Percentiles rank a stretch among this genome's conserved stretches.
phyloP scores from a whole-genome alignment of 2,113 vertebrate species.

The Heliornis fulica region DNA sequence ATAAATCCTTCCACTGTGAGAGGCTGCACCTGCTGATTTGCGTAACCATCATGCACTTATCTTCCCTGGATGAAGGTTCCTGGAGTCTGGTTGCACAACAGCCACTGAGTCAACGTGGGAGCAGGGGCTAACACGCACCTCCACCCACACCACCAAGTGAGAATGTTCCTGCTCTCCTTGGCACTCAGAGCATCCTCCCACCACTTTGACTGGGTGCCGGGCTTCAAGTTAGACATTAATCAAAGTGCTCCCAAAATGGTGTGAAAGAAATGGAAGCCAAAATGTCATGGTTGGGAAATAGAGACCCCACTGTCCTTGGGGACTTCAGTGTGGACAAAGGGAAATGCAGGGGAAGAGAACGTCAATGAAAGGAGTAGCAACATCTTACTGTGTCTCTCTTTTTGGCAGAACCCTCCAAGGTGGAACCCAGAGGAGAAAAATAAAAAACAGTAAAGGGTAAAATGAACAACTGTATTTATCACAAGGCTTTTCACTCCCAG shows the following conservation, averaged over 20 bases:
- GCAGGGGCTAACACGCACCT: not conserved
- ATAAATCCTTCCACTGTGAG: not conserved
- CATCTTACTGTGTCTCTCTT: not conserved
- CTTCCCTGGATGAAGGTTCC: not conserved
- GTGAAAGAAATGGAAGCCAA: not conserved
- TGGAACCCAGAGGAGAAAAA: not conserved
- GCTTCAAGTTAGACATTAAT: not conserved
- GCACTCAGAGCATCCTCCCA: not conserved
- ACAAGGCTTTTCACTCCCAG: not conserved
- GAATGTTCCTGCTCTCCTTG: not conserved
- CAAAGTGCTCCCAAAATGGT: not conserved
- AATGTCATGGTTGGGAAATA: not conserved
- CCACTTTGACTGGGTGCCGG: not conserved
- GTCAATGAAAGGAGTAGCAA: not conserved
- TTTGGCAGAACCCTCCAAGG: not conserved
- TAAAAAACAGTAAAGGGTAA: not conserved
- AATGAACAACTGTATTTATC: not conserved
- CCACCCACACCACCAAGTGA: not conserved
- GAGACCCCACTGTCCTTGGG: not conserved
- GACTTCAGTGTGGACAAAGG: not conserved
- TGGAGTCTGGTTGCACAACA: not conserved
- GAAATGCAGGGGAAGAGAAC: not conserved
- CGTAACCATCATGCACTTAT: not conserved
- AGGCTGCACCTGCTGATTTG: not conserved
- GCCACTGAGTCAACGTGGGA: not conserved